phyloP scores from a whole-genome alignment of 2,113 vertebrate species.

The Conger conger region DNA sequence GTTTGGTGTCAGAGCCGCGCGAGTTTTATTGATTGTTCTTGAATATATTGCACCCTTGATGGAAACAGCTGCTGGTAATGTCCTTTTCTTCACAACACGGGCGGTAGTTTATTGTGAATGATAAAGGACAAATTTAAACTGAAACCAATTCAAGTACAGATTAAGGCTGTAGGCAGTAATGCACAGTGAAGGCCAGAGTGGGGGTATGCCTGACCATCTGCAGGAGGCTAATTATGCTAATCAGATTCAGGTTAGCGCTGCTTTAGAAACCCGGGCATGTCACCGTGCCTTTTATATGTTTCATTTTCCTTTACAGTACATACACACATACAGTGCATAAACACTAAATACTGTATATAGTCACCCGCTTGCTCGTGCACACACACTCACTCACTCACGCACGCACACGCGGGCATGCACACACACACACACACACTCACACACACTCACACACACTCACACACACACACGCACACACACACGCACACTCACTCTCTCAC shows the following conservation, averaged over 20 bases:
- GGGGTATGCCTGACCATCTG: slow-evolving; percentile 51
- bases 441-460: not conserved
- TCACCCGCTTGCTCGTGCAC: too few species aligned
- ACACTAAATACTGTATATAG: too few species aligned
- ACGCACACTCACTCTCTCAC: not conserved
- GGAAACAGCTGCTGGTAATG: slow-evolving; percentile 83
- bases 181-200: slow-evolving; percentile 64
- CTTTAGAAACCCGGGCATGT: slow-evolving; percentile 9
- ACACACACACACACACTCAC: not conserved
- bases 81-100: slow-evolving; percentile 64
- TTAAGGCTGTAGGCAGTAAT: slow-evolving; percentile 58
- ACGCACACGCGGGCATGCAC: not conserved
- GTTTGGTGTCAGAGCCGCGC: slow-evolving; percentile 82
- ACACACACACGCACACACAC: not conserved
- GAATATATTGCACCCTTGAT: slow-evolving; percentile 83
- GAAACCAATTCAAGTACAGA: slow-evolving; percentile 72
- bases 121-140: slow-evolving; percentile 76
- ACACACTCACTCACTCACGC: not conserved
- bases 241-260: slow-evolving; percentile 48
- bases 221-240: slow-evolving; percentile 62
- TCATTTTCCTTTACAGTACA: not conserved
- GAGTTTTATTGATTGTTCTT: slow-evolving; percentile 87
- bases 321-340: slow-evolving; percentile 35
- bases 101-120: slow-evolving; percentile 67
- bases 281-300: not conserved